Percentiles rank a stretch among this genome's conserved stretches.
Evolutionary conservation across 2,797 vertebrate species (phyloP).

Genomic region (Sylvia borin): DNA sequence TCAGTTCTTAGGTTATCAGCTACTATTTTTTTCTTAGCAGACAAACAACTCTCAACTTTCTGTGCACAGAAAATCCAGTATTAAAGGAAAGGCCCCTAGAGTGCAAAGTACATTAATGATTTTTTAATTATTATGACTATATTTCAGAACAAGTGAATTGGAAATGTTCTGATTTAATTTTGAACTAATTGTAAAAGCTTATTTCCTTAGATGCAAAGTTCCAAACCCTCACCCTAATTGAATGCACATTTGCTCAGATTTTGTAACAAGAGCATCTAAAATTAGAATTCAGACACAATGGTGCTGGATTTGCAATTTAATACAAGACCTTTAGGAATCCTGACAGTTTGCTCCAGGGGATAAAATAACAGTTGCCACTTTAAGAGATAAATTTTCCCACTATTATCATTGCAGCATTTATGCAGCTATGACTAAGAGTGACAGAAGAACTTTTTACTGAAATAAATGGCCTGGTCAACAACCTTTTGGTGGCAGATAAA

Average conservation of each 20-base stretch:
- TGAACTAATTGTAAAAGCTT: background rate
- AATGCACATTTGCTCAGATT: background rate
- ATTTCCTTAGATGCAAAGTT: background rate
- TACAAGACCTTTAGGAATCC: slow-evolving; percentile 19
- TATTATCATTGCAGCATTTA: background rate
- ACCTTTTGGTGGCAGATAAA: background rate
- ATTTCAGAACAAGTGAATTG: background rate
- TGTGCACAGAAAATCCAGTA: background rate
- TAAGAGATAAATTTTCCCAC: background rate
- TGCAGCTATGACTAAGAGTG: background rate
- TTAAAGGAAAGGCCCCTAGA: background rate
- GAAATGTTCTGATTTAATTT: background rate
- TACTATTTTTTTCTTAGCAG: background rate
- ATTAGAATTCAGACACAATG: slow-evolving; percentile 11
- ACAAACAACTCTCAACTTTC: background rate
- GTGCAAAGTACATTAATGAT: background rate
- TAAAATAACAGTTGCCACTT: slow-evolving; percentile 21
- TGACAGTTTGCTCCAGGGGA: slow-evolving; percentile 28
- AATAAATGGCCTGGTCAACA: slow-evolving; percentile 15
- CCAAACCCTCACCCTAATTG: background rate
- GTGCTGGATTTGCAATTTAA: slow-evolving; percentile 19
- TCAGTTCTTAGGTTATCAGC: background rate
- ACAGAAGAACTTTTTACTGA: background rate
- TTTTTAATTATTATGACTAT: background rate
- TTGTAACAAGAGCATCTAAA: background rate